phyloP scores from a whole-genome alignment of 2,113 vertebrate genomes.

The Cynoglossus semilaevis region DNA sequence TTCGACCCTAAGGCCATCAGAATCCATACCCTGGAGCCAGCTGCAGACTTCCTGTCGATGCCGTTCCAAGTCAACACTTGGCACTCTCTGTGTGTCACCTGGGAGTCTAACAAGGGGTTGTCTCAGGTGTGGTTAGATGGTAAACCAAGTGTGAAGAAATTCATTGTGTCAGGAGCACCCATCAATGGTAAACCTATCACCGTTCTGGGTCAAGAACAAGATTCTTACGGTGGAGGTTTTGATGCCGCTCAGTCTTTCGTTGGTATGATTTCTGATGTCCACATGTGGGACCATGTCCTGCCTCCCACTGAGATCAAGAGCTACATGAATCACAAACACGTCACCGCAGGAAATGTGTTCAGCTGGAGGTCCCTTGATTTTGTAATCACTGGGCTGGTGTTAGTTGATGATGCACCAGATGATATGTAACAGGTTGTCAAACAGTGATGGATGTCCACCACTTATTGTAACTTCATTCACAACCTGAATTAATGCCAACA shows the following conservation, averaged over 20 bases:
- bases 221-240: conserved; percentile 26
- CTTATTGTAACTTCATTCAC: no score
- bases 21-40: fast-evolving
- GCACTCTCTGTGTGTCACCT: conserved; percentile 52
- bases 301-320: conserved; percentile 20
- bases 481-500: no score
- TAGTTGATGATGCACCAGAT: background rate
- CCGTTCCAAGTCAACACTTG: conserved; percentile 23
- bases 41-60: conserved; percentile 12
- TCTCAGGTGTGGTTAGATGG: conserved; percentile 58
- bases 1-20: fast-evolving
- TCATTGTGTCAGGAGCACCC: conserved; percentile 3
- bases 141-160: conserved; percentile 32
- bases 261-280: conserved; percentile 15
- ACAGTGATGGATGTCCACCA: background rate
- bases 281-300: conserved; percentile 48
- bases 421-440: conserved; percentile 1
- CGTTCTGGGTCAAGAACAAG: conserved; percentile 51
- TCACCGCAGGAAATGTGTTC: conserved; percentile 33
- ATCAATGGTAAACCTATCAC: conserved; percentile 11
- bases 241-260: conserved; percentile 12
- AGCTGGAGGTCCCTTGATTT: conserved; percentile 21
- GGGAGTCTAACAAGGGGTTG: conserved; percentile 29
- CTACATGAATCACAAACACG: background rate
- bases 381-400: background rate